Percentiles rank a stretch among this genome's conserved stretches.
Conservation (phyloP, 2,797 vertebrate species). For the Emydoidea blandingii region DNA sequence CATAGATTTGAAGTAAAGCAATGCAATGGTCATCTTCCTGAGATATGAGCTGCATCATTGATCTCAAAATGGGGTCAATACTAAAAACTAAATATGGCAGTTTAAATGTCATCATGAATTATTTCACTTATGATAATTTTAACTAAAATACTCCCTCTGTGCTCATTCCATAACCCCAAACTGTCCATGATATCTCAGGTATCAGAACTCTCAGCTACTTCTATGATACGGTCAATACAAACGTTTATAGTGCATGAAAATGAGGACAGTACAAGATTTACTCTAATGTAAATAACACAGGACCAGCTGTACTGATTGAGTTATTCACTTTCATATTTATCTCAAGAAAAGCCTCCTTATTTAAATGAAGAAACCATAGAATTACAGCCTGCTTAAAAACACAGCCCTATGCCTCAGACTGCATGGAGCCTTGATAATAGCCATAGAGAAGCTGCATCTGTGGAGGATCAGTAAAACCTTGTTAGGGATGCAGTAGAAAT, state of each 20-base stretch:
- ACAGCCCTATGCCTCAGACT: background rate
- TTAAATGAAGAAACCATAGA: background rate
- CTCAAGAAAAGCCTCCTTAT: background rate
- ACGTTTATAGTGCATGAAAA: background rate
- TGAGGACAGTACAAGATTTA: background rate
- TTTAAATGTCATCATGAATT: background rate
- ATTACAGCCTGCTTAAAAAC: background rate
- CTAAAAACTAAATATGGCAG: background rate
- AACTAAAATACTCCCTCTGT: background rate
- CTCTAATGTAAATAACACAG: background rate
- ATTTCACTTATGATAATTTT: background rate
- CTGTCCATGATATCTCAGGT: background rate
- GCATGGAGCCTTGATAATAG: background rate
- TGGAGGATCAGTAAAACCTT: background rate
- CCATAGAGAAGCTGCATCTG: background rate
- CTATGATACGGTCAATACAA: background rate
- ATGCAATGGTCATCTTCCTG: background rate
- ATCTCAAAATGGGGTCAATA: background rate
- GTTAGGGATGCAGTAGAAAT: background rate
- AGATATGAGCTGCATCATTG: background rate
- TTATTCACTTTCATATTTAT: background rate
- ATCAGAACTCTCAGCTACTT: background rate
- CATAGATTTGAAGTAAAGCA: background rate
- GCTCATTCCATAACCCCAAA: background rate
- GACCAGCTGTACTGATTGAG: accelerated